These are phyloP conservation scores for Malacoctenus gilli DNA, from an alignment of 2,797 vertebrate species.

Conservation along the genomic window DNA sequence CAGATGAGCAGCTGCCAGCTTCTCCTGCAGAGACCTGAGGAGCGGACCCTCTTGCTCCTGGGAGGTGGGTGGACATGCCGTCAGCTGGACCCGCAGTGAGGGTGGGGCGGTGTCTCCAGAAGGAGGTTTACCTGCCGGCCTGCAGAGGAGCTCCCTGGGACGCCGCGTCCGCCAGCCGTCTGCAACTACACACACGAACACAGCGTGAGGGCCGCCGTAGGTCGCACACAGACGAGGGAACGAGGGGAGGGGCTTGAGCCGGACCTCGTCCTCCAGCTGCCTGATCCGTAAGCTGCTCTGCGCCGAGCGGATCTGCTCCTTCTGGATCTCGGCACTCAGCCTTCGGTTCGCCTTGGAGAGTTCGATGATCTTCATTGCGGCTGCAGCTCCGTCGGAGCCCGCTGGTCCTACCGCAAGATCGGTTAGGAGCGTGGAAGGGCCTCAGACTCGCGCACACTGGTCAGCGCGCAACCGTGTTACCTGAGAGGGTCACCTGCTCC, in stretches of 20 bases:
- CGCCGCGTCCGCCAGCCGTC: conserved; percentile 14
- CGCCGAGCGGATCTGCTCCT: conserved; percentile 84
- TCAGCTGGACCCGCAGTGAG: no score
- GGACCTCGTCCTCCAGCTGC: conserved; percentile 90
- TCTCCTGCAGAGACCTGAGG: conserved; percentile 88
- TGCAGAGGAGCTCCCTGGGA: conserved; percentile 45
- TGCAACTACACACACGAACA: conserved; percentile 58
- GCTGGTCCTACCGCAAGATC: no score
- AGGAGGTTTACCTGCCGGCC: conserved; percentile 72
- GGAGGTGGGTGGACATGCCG: no score
- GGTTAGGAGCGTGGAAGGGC: no score
- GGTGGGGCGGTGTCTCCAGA: neutral
- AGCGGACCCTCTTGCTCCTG: conserved; percentile 73
- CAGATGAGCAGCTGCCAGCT: conserved; percentile 83
- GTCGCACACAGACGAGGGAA: no score
- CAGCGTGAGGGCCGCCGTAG: neutral
- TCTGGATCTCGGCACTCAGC: conserved; percentile 83
- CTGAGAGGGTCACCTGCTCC: conserved; percentile 84
- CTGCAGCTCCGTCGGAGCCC: conserved; percentile 85
- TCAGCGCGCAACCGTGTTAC: no score
- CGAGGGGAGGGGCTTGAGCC: neutral
- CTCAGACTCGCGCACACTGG: no score
- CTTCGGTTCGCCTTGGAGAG: conserved; percentile 91
- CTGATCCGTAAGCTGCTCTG: conserved; percentile 83
- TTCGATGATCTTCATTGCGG: conserved; percentile 92